A percentile compares a stretch with the other conserved stretches of the same genome.
These are phyloP conservation scores for Callospermophilus lateralis DNA, from an alignment of 2,113 vertebrate genomes.

Conservation along the genomic window DNA sequence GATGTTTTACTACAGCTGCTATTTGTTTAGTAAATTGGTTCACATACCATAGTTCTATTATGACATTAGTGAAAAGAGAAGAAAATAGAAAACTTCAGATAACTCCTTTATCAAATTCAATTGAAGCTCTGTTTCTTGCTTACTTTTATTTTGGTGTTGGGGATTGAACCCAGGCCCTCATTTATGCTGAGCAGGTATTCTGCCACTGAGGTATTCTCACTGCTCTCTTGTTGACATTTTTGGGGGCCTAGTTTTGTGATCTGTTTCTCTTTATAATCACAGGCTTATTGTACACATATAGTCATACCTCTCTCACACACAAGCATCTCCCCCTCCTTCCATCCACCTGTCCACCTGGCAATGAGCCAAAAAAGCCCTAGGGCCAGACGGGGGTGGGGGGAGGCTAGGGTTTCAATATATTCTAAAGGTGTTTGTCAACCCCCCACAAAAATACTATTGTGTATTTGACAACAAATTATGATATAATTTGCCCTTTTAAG, in stretches of 20 bases:
- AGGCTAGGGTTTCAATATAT: neutral
- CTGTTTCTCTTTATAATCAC: neutral
- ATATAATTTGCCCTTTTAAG: neutral
- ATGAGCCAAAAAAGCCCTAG: neutral
- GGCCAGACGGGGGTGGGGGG: neutral
- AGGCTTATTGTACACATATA: neutral
- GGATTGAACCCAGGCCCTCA: neutral
- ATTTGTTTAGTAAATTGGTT: slow-evolving; percentile 73
- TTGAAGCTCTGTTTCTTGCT: neutral
- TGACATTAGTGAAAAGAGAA: neutral
- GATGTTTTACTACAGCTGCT: slow-evolving; percentile 79
- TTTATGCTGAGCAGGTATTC: neutral
- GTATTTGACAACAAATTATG: neutral
- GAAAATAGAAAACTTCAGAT: neutral
- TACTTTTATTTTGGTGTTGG: neutral
- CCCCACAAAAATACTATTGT: neutral
- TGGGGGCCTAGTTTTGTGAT: neutral
- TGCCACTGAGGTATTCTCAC: fast-evolving
- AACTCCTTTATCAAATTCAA: fast-evolving
- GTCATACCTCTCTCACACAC: neutral
- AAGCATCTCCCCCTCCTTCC: neutral
- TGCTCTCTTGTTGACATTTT: neutral
- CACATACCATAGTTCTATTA: slow-evolving; percentile 52
- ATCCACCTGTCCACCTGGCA: slow-evolving; percentile 28
- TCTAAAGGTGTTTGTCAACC: neutral